Percentiles rank a stretch among this genome's conserved stretches.
phyloP scores from a whole-genome alignment of 1,140 invertebrate genomes.

The Araneus ventricosus region DNA sequence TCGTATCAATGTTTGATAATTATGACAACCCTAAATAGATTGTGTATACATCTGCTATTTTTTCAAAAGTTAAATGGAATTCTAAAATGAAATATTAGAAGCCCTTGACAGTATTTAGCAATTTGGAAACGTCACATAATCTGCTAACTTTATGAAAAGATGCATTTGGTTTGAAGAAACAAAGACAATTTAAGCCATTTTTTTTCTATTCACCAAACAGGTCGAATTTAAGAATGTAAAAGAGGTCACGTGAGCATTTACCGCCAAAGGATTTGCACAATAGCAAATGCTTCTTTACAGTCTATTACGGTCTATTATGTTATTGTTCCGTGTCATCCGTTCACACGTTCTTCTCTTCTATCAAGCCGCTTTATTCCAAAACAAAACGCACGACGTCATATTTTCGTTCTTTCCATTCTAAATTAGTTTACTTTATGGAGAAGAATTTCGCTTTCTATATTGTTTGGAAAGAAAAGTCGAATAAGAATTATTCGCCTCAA shows the following conservation, averaged over 20 bases:
- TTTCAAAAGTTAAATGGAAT: no score
- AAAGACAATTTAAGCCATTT: background rate
- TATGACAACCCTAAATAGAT: no score
- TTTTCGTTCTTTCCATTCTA: background rate
- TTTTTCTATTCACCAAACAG: background rate
- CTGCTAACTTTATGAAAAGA: background rate
- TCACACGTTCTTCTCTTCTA: background rate
- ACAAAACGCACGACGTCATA: background rate
- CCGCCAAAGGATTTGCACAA: constrained; percentile 17
- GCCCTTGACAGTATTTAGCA: no score
- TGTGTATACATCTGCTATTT: no score
- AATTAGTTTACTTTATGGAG: background rate
- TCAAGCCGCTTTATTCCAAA: background rate
- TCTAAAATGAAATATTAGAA: no score
- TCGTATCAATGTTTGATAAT: no score
- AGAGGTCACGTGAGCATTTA: constrained; percentile 6
- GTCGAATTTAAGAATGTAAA: constrained; percentile 16
- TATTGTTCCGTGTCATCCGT: constrained; percentile 19
- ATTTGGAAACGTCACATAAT: no score
- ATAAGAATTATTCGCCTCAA: background rate
- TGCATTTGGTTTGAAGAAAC: background rate
- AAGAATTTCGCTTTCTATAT: constrained; percentile 1
- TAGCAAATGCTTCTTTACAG: background rate
- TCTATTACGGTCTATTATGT: constrained; percentile 24
- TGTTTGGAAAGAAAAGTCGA: background rate